Conservation (phyloP, 2,888 invertebrate genomes). For the Pseudococcus viburni region DNA sequence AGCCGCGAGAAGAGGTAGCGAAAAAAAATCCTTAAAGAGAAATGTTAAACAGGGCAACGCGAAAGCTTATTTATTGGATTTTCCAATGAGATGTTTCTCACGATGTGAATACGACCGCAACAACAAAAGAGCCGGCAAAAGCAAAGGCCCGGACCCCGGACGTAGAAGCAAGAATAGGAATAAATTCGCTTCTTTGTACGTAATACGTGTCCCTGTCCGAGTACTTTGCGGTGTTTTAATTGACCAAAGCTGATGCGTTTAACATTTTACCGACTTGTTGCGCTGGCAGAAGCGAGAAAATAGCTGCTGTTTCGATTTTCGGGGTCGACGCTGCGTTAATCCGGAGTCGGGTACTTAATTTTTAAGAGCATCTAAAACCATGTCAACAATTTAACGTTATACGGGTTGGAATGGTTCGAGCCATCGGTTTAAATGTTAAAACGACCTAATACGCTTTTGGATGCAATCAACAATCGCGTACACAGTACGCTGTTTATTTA, state of each 20-base stretch:
- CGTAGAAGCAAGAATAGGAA: not conserved
- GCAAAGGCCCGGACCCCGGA: not conserved
- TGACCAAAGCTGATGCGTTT: conserved; percentile 20
- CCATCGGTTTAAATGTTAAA: conserved; percentile 20
- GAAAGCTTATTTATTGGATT: conserved; percentile 49
- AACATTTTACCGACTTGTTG: conserved; percentile 34
- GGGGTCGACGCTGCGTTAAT: not conserved
- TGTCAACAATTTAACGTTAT: conserved; percentile 44
- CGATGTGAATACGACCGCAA: conserved; percentile 28
- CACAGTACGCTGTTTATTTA: not conserved
- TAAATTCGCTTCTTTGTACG: conserved; percentile 4
- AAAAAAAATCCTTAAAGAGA: conserved; percentile 1
- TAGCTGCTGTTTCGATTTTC: conserved; percentile 10
- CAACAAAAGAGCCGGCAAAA: not conserved
- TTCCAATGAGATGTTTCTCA: conserved; percentile 41
- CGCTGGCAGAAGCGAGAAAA: not conserved
- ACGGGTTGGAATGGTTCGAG: conserved; percentile 16
- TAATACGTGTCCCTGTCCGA: not conserved
- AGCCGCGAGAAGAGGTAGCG: not conserved
- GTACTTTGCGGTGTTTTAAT: conserved; percentile 36
- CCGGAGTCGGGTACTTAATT: not conserved
- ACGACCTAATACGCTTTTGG: conserved; percentile 17
- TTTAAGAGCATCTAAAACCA: conserved; percentile 1
- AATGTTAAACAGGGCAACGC: conserved; percentile 26
- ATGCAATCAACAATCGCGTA: not conserved